Evolutionary conservation across 2,797 vertebrate genomes (phyloP), one percentile per base, ranked within the genome.

Genomic region (Sebastolobus alascanus): DNA sequence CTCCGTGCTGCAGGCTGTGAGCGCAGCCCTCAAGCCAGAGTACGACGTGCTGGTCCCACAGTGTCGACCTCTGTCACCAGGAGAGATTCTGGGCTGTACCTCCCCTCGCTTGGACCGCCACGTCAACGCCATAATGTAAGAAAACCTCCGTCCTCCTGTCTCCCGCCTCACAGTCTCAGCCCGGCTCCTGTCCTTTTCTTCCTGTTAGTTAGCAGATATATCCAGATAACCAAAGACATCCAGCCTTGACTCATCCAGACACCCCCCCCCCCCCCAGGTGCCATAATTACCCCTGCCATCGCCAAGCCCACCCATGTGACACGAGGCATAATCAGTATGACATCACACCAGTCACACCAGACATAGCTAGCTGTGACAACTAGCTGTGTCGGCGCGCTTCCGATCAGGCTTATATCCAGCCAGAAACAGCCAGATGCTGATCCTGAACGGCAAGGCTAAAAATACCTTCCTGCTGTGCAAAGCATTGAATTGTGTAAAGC

Each of bases 81-180:
- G 99, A 20, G 99, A 99, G 93, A 96, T 99, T 84, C 88, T 99
- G 84, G 99, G 99, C 82, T 99, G 99, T 68, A 99, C 98, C 0
- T 97, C 98, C 0, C 98, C 99, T 18, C 93, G 87, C 50, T 93
- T 99, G 31, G 82, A 96, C 3, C 94, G 93, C 70, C 90, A 96
- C 6, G 96, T 96, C 0, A 94, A 97, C 0, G 98, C 97, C 67
- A 87, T 99, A 18, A 94, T 99, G 99, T 99, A 91, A 99, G 98
- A 84, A 68, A 76, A 31, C 70, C 12, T n/a, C 18, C 35, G 35
- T 56, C 50, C 59, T 72, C 29, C 67, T 58, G 14, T 75, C 68
- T 59, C 46, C 67, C 22, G 35, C 43, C 38, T 29, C 27, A 37
- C 8, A 6, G 20, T 73, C n/a, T 59, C 59, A 55, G 9, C 55